phyloP scores from a whole-genome alignment of 2,113 vertebrate species.

The Desmodus rotundus region DNA sequence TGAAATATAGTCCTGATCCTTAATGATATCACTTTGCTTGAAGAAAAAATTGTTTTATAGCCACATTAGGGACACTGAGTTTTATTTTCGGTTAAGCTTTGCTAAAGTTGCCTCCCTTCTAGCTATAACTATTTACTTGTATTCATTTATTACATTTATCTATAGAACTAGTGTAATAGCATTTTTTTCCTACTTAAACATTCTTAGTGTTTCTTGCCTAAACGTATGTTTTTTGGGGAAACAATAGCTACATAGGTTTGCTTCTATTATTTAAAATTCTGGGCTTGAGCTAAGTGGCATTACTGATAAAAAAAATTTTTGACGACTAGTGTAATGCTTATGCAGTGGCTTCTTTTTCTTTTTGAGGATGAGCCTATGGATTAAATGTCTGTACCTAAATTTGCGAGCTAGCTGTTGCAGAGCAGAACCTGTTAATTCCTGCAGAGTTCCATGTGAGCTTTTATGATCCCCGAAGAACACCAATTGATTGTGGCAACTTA shows the following conservation, averaged over 20 bases:
- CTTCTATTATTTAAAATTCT: slow-evolving; percentile 23
- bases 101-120: background rate
- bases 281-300: background rate
- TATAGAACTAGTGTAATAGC: background rate
- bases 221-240: background rate
- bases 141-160: background rate
- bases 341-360: background rate
- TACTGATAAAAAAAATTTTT: slow-evolving; percentile 22
- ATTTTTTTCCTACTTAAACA: background rate
- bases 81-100: background rate
- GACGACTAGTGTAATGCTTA: background rate
- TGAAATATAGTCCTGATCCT: background rate
- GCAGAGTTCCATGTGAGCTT: slow-evolving; percentile 23
- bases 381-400: slow-evolving; percentile 39
- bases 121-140: background rate
- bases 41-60: background rate
- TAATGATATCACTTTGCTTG: background rate
- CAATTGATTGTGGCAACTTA: slow-evolving; percentile 25
- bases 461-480: slow-evolving; percentile 47
- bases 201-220: background rate
- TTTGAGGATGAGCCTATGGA: slow-evolving; percentile 46
- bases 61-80: background rate
- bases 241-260: background rate
- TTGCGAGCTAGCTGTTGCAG: slow-evolving; percentile 13
- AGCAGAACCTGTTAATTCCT: slow-evolving; percentile 49